A percentile compares a stretch with the other conserved stretches of the same genome.
Evolutionary conservation across 2,888 invertebrate species (phyloP).

Genomic region (Cheilosia soror): DNA sequence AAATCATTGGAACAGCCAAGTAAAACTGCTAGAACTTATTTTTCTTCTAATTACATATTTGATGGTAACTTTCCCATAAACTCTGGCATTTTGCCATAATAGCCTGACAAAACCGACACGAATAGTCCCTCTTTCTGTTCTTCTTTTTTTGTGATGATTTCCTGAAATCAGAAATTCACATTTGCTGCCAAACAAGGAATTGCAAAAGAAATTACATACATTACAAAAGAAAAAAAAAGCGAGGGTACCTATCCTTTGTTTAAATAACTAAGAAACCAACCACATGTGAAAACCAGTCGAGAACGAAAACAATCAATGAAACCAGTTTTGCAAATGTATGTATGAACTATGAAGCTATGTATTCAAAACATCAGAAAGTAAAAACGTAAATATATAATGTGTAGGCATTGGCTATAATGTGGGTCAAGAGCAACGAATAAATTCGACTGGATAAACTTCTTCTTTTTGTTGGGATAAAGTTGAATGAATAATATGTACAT

Average conservation of each 20-base stretch:
- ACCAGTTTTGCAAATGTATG: slow-evolving; percentile 33
- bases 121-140: neutral
- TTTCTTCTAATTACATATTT: neutral
- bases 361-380: slow-evolving; percentile 9
- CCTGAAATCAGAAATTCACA: slow-evolving; percentile 13
- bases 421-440: slow-evolving; percentile 60
- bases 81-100: slow-evolving; percentile 17
- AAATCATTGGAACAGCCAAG: neutral
- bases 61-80: neutral
- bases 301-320: slow-evolving; percentile 52
- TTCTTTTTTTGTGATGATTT: neutral
- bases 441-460: slow-evolving; percentile 31
- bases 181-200: slow-evolving; percentile 42
- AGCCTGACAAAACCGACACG: neutral
- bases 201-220: slow-evolving; percentile 42
- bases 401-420: slow-evolving; percentile 30
- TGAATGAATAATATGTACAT: slow-evolving; percentile 1
- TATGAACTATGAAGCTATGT: neutral
- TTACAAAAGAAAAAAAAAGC: neutral
- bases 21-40: neutral
- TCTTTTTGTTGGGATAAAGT: slow-evolving; percentile 19
- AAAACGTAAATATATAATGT: neutral
- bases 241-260: slow-evolving; percentile 10
- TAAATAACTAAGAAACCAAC: neutral
- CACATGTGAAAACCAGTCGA: slow-evolving; percentile 41